Conservation (phyloP, 2,888 invertebrate species). For the Drosophila histrio region DNA sequence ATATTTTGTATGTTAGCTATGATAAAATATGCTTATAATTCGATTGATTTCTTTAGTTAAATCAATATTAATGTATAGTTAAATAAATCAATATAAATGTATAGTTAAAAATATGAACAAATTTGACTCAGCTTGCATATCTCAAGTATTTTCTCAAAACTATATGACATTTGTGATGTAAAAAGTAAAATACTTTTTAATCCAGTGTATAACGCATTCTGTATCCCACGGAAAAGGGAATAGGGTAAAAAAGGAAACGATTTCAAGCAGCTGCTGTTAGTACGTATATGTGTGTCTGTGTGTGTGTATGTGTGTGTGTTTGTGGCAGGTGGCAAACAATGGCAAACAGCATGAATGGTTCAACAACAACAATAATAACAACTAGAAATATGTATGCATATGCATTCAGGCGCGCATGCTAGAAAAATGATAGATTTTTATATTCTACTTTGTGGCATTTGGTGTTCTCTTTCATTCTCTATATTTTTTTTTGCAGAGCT, state of each 20-base stretch:
- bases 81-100: neutral
- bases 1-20: no score
- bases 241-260: constrained; percentile 10
- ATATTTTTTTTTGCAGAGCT: neutral
- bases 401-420: constrained; percentile 41
- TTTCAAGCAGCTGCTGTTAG: constrained; percentile 37
- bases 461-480: constrained; percentile 13
- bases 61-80: no score
- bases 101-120: neutral
- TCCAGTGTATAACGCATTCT: neutral
- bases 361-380: constrained; percentile 29
- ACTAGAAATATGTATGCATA: constrained; percentile 48
- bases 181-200: constrained; percentile 23
- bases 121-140: neutral
- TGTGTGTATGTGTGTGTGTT: constrained; percentile 9
- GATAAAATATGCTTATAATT: no score
- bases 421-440: constrained; percentile 28
- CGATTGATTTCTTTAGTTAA: no score
- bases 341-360: constrained; percentile 37
- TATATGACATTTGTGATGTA: neutral
- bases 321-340: constrained; percentile 56
- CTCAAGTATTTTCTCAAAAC: no score
- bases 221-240: neutral
- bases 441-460: constrained; percentile 56
- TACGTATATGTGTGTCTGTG: constrained; percentile 1